These are phyloP conservation scores for Azorinus chamasolen DNA, from an alignment of 2,888 invertebrate species.

Conservation along the genomic window DNA sequence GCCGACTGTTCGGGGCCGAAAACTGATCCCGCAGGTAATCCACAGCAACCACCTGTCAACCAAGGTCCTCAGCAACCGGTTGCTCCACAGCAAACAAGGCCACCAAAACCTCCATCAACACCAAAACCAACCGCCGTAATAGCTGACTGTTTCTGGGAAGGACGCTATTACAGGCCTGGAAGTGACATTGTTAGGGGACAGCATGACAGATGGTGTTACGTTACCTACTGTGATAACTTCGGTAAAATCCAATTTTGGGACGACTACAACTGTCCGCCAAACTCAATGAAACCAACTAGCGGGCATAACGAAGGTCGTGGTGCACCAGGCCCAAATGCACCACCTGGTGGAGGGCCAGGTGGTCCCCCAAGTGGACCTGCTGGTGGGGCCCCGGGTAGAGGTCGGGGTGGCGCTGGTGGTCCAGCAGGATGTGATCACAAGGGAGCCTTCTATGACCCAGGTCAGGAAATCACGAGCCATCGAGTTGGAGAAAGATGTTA, in stretches of 20 bases:
- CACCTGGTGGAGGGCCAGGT: neutral
- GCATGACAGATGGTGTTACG: constrained; percentile 64
- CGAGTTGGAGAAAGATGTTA: constrained; percentile 53
- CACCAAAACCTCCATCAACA: neutral
- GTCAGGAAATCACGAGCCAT: constrained; percentile 53
- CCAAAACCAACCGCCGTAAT: constrained; percentile 10
- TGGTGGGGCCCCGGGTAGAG: neutral
- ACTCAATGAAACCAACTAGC: constrained; percentile 64
- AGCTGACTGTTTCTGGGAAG: constrained; percentile 61
- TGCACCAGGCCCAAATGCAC: constrained; percentile 11
- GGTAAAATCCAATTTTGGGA: constrained; percentile 65
- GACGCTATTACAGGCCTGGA: constrained; percentile 52
- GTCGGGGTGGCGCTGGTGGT: neutral
- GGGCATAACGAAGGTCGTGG: constrained; percentile 41
- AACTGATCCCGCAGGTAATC: neutral
- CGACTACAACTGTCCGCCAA: constrained; percentile 61
- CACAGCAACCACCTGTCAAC: neutral
- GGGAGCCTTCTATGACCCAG: constrained; percentile 48
- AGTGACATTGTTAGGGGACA: constrained; percentile 64
- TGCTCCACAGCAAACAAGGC: neutral
- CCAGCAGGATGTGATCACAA: constrained; percentile 41
- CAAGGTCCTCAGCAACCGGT: neutral
- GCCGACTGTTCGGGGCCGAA: neutral
- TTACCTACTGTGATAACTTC: constrained; percentile 56
- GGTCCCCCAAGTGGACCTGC: neutral